Evolutionary conservation across 1,140 invertebrate genomes (phyloP), one percentile per base, ranked within the genome.

Genomic region (Gryon sp.): DNA sequence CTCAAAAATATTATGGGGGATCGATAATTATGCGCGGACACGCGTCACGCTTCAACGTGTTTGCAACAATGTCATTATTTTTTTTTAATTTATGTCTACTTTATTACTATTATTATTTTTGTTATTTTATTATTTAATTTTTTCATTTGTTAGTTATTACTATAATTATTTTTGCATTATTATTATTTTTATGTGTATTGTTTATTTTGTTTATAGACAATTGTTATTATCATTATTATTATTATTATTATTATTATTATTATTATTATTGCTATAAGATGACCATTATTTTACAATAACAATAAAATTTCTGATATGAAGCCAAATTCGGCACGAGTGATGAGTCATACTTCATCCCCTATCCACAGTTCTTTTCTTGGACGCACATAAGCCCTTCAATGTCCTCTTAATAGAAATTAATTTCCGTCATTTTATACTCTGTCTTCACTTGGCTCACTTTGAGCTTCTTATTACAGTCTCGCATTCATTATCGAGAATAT

Each of bases 21-120:
- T 73, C 69, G 57, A 73, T 73, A 73, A 73, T 73, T 73, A 73
- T 73, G 69, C 69, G 52, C 69, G 46, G 69, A 73, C 69, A 73
- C 69, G 69, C 69, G 32, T 73, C 52, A 65, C 40, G 24, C n/a
- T 32, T 14, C 24, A 14, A 32, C 19, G 48, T 70, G 15, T 36
- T 32, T 50, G 36, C 26, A 30, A 45, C 43, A 1, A 3, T 9
- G 40, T 57, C n/a, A n/a, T n/a, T n/a, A n/a, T n/a, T n/a, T n/a
- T n/a, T n/a, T n/a, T n/a, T n/a, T n/a, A n/a, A n/a, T n/a, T n/a
- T n/a, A n/a, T n/a, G n/a, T n/a, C n/a, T n/a, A n/a, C n/a, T n/a
- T n/a, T n/a, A n/a, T n/a, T n/a, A n/a, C n/a, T n/a, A n/a, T n/a
- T n/a, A n/a, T n/a, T n/a, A n/a, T n/a, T n/a, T n/a, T n/a, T n/a